Evolutionary conservation across 92 coral and sea anemone species (phyloP), one percentile per base, ranked within the genome.

Genomic region (Desmophyllum pertusum): DNA sequence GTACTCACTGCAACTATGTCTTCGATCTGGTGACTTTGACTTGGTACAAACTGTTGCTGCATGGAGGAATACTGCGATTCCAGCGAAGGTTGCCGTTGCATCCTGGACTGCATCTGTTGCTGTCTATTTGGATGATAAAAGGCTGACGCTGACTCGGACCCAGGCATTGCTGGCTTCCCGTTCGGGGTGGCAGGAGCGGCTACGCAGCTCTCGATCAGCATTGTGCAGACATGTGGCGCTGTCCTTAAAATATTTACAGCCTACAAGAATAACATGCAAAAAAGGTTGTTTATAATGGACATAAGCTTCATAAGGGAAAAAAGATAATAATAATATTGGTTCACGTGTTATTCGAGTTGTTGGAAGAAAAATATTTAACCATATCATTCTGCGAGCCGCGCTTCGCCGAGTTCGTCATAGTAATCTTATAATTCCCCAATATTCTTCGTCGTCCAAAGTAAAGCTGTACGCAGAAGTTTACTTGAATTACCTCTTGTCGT

Each of bases 111-210:
- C 70, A 81, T 81, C 77, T 50, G 84, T 52, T 89, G 94, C 31
- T 84, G 86, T 78, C 90, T 89, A 48, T 90, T 90, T 1, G 97
- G 97, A 64, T 86, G 95, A 61, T 91, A 93, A 76, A 93, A 93
- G 61, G 97, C 97, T 36, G 97, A 88, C 64, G 97, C 91, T 25
- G 91, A 84, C 89, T 88, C 89, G 81, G 89, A 81, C 53, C 97
- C 97, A 91, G 97, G 95, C 61, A 93, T 84, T 21, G 93, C 94
- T 71, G 97, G 97, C 77, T 91, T 93, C 3, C 95, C 97, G 52
- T 93, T 89, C 19, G 93, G 97, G 1, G 89, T 88, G 23, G 95
- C 92, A 5, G 95, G 97, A 1, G 95, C 78, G 21, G 97, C 92
- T 17, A 87, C 93, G 37, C 97, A 93, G 89, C 97, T 93, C 85